Base-by-base conservation (phyloP, 2,888 invertebrate species). In the Synanthedon formicaeformis region DNA sequence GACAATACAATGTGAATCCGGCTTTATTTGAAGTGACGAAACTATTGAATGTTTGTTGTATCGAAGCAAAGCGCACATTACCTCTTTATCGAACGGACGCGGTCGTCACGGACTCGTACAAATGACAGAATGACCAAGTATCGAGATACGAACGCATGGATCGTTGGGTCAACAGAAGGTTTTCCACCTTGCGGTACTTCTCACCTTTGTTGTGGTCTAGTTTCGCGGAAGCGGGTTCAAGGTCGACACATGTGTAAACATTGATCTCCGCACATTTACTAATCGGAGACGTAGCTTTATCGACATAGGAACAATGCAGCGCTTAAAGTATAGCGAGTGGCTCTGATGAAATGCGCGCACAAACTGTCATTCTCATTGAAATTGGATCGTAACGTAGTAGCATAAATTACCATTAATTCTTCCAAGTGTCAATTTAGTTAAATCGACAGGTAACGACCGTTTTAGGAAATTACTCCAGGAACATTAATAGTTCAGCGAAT, bases 81-180 rank as follows among this genome's bases (percentile, higher is more conserved):
- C 78, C 78, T 70, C 63, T 62, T 63, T n/a, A 63, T 55, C 58
- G 57, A 52, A 58, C 61, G 63, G 66, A 66, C 71, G 64, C 73
- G 67, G 56, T 57, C 70, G 69, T 59, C 56, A 58, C 69, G 73
- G 59, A 69, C 68, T 67, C 65, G 59, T 66, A 71, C 66, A 65
- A 70, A 62, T 65, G 68, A 78, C 73, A 75, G 74, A 71, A 63
- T 64, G 63, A 12, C 3, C 34, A 34, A 34, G 45, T 45, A 61
- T 58, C 58, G 58, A 54, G 54, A 55, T 51, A 54, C 48, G 54
- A 56, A 54, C 54, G 53, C 34, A 34, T 56, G 57, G 56, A 58
- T 57, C 57, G 60, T 55, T 61, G 59, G 23, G 53, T 60, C 63
- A 63, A 56, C 58, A 61, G 57, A 69, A 71, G 71, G 62, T 68